Percentiles rank a stretch among this genome's conserved stretches.
These are phyloP conservation scores for Bradynema listronoti DNA, from an alignment of 1,140 invertebrate genomes.

Conservation along the genomic window DNA sequence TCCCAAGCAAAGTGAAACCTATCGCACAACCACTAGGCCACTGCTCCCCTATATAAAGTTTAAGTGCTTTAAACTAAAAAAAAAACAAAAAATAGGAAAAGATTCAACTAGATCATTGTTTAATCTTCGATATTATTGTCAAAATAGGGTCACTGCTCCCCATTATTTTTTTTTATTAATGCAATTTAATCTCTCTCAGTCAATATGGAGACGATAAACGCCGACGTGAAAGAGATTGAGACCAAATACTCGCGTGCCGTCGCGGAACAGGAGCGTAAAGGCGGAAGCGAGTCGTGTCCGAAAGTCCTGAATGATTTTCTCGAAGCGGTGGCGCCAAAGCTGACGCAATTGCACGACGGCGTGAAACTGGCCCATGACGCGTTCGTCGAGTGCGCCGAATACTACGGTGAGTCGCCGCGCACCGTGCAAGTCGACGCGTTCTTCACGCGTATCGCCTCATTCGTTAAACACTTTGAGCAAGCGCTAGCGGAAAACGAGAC, in stretches of 20 bases:
- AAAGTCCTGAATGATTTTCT: slow-evolving; percentile 18
- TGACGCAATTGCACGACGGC: slow-evolving; percentile 7
- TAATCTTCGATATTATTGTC: no score
- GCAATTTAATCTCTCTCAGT: slow-evolving; percentile 24
- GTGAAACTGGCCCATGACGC: slow-evolving; percentile 27
- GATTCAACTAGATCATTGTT: no score
- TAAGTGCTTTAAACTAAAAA: no score
- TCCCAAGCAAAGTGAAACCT: no score
- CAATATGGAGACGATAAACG: slow-evolving; percentile 30
- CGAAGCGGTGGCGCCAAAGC: slow-evolving; percentile 8
- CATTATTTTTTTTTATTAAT: no score
- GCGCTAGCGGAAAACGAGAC: slow-evolving; percentile 20
- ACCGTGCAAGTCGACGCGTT: slow-evolving; percentile 23
- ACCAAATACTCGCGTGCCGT: slow-evolving; percentile 17
- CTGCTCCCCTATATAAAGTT: no score
- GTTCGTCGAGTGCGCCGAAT: slow-evolving; percentile 30
- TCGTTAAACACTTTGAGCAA: slow-evolving; percentile 28
- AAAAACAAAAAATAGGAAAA: no score
- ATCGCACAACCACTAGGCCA: no score
- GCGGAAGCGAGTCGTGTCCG: slow-evolving; percentile 19
- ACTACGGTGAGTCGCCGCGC: slow-evolving; percentile 19
- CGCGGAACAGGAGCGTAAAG: slow-evolving; percentile 26
- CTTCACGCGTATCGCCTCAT: slow-evolving; percentile 28
- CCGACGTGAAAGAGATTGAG: slow-evolving; percentile 31
- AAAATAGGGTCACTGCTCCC: no score